These are phyloP conservation scores for Megalopta genalis DNA, from an alignment of 1,140 invertebrate genomes.

Conservation along the genomic window DNA sequence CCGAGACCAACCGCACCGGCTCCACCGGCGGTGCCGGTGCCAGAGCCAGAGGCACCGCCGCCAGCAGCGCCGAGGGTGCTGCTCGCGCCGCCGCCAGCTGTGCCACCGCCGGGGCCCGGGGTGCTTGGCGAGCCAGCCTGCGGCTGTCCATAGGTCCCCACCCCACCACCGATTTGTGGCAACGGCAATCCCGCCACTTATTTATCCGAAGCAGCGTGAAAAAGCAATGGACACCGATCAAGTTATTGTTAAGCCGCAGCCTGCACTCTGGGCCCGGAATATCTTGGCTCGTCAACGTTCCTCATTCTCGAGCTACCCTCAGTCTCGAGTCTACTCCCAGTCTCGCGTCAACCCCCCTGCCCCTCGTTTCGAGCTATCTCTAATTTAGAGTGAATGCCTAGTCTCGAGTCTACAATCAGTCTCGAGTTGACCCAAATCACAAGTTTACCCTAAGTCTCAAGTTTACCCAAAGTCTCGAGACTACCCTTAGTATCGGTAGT, in stretches of 20 bases:
- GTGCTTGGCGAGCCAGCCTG: slow-evolving; percentile 73
- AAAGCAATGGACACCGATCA: slow-evolving; percentile 40
- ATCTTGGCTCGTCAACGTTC: neutral
- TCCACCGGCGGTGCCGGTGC: slow-evolving; percentile 39
- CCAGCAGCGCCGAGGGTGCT: slow-evolving; percentile 44
- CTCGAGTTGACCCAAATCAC: too few species aligned
- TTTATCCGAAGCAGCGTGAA: slow-evolving; percentile 55
- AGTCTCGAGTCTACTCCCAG: too few species aligned
- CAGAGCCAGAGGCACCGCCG: slow-evolving; percentile 45
- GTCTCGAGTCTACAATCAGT: too few species aligned
- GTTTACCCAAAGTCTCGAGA: too few species aligned
- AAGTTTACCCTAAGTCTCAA: too few species aligned
- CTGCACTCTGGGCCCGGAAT: neutral
- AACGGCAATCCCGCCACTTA: slow-evolving; percentile 65
- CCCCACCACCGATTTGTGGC: slow-evolving; percentile 61
- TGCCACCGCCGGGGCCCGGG: slow-evolving; percentile 59
- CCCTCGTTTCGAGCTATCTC: too few species aligned
- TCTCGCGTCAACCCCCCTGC: too few species aligned
- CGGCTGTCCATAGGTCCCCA: slow-evolving; percentile 70
- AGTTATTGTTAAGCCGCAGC: slow-evolving; percentile 30
- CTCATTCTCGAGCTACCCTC: too few species aligned
- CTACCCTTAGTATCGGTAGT: too few species aligned
- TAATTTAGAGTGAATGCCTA: too few species aligned
- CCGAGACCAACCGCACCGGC: slow-evolving; percentile 35
- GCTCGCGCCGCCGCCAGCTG: slow-evolving; percentile 47